Evolutionary conservation across 2,113 vertebrate genomes (phyloP).

Genomic region (Tenrec ecaudatus): DNA sequence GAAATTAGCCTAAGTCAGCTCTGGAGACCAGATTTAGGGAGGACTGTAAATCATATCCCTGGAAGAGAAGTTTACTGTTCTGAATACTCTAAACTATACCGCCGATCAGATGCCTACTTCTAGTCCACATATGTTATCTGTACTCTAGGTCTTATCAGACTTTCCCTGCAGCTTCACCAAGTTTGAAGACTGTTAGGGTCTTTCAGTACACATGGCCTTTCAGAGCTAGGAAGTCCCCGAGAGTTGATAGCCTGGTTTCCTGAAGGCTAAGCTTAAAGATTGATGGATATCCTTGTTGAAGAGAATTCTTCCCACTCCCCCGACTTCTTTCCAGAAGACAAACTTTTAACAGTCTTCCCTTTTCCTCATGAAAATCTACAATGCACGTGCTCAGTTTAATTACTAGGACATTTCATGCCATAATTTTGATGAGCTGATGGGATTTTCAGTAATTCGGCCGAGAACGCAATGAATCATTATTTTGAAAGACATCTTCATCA

Average conservation of each 20-base stretch:
- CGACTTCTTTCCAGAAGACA: background rate
- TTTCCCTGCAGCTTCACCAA: conserved; percentile 15
- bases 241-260: conserved; percentile 5
- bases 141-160: conserved; percentile 31
- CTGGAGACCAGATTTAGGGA: conserved; percentile 83
- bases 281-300: background rate
- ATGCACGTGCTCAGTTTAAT: background rate
- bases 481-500: no score
- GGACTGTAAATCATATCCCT: conserved; percentile 72
- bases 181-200: conserved; percentile 25
- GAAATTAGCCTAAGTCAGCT: conserved; percentile 85
- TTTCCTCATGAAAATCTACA: background rate
- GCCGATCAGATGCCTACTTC: conserved; percentile 59
- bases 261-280: conserved; percentile 38
- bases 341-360: background rate
- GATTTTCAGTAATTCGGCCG: no score
- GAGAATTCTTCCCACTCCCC: no score
- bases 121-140: conserved; percentile 31
- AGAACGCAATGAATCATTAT: no score
- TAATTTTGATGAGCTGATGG: background rate
- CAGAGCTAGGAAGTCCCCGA: background rate
- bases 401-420: background rate
- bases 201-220: conserved; percentile 31
- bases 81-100: conserved; percentile 72
- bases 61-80: conserved; percentile 69